These are phyloP conservation scores for Manduca sexta DNA, from an alignment of 1,140 invertebrate species.

Conservation along the genomic window DNA sequence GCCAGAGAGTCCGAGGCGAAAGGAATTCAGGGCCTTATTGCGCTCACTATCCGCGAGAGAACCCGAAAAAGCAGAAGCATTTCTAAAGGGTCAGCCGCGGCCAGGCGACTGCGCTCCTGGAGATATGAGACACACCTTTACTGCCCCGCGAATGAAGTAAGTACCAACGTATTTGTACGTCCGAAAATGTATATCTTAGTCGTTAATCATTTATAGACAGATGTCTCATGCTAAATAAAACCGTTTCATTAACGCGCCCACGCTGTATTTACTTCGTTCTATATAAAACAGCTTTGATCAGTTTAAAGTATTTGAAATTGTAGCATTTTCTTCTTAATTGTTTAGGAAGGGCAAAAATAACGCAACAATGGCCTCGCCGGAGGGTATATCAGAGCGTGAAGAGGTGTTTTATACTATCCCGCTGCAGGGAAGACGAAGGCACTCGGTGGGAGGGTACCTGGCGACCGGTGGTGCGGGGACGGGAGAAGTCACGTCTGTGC, in stretches of 20 bases:
- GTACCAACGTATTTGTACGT: too few species aligned
- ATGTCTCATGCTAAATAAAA: too few species aligned
- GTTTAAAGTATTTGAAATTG: background rate
- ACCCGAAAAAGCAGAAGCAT: constrained; percentile 62
- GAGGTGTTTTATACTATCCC: constrained; percentile 71
- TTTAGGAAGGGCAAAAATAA: constrained; percentile 59
- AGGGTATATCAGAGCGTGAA: constrained; percentile 53
- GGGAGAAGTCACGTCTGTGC: constrained; percentile 62
- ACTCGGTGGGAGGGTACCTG: constrained; percentile 71
- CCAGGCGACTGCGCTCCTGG: constrained; percentile 61
- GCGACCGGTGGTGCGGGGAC: constrained; percentile 48
- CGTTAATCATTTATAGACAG: background rate
- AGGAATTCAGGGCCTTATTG: constrained; percentile 69
- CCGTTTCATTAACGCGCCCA: too few species aligned
- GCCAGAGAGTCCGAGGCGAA: constrained; percentile 53
- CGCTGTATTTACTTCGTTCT: too few species aligned
- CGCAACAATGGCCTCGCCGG: constrained; percentile 43
- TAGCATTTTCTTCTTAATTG: constrained; percentile 1
- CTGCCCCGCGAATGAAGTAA: constrained; percentile 63
- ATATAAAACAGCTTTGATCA: too few species aligned
- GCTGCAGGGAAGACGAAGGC: constrained; percentile 60
- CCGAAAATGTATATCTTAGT: too few species aligned
- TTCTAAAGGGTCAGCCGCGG: constrained; percentile 69
- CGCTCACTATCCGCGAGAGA: constrained; percentile 69
- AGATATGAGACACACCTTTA: constrained; percentile 63